Evolutionary conservation across 2,113 vertebrate species (phyloP).

Genomic region (Malurus alboscapulatus): DNA sequence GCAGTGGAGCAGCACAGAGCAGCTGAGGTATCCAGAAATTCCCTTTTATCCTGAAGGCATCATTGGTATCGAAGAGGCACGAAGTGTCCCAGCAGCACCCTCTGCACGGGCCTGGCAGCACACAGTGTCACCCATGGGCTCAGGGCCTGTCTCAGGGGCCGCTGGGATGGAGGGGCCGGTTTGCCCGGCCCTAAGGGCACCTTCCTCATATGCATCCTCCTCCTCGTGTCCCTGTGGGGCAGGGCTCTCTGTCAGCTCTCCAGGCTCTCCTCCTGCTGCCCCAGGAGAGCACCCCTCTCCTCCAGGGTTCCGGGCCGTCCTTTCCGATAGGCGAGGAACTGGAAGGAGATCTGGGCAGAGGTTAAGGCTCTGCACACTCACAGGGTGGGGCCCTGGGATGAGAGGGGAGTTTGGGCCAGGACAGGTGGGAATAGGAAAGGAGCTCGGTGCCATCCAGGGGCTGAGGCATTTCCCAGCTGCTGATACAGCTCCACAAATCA

Average conservation of each 20-base stretch:
- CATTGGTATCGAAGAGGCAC: background rate
- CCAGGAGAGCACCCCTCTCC: conserved; percentile 60
- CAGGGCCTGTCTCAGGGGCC: background rate
- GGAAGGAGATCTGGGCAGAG: conserved; percentile 68
- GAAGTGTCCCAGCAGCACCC: background rate
- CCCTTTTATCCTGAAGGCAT: background rate
- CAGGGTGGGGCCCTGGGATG: rapidly evolving
- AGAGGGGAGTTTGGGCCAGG: background rate
- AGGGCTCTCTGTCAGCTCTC: conserved; percentile 50
- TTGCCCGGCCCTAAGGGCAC: rapidly evolving
- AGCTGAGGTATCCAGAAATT: background rate
- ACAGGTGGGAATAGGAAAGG: rapidly evolving
- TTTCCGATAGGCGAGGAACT: conserved; percentile 70
- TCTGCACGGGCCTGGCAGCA: background rate
- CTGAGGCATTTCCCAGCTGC: background rate
- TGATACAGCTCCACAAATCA: background rate
- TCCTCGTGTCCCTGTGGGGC: background rate
- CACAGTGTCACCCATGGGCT: rapidly evolving
- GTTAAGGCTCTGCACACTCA: conserved; percentile 48
- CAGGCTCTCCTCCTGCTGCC: background rate
- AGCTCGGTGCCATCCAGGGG: background rate
- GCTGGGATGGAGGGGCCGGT: rapidly evolving
- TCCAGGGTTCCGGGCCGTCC: rapidly evolving
- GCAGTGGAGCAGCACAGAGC: rapidly evolving
- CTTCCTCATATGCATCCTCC: background rate